phyloP scores from a whole-genome alignment of 1,140 invertebrate species.

The Nilaparvata lugens region DNA sequence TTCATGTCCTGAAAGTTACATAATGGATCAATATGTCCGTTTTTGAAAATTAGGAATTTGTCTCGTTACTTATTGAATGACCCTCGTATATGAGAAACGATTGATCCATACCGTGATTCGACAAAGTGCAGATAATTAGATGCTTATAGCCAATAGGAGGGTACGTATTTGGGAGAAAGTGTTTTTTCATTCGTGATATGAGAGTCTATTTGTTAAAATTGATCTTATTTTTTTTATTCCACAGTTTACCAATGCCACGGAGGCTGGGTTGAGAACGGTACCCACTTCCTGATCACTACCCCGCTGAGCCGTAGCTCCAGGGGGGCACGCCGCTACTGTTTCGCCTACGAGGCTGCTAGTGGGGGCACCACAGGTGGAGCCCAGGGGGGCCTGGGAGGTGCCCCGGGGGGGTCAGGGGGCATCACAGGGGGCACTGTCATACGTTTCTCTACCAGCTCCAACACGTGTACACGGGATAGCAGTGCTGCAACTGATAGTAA shows the following conservation, averaged over 20 bases:
- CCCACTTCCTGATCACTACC: constrained; percentile 39
- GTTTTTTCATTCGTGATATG: no score
- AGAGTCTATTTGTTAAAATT: background rate
- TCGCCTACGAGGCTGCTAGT: constrained; percentile 24
- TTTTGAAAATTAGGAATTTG: no score
- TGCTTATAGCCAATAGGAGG: no score
- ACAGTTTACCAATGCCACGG: constrained; percentile 44
- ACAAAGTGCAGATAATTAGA: no score
- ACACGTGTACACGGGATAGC: constrained; percentile 33
- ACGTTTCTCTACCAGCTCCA: constrained; percentile 32
- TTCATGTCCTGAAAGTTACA: no score
- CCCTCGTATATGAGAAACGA: no score
- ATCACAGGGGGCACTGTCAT: constrained; percentile 19
- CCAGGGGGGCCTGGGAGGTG: constrained; percentile 23
- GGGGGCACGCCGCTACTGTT: constrained; percentile 36
- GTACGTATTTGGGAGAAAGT: no score
- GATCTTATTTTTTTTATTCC: background rate
- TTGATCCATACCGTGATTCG: no score
- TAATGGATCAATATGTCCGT: no score
- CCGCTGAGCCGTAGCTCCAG: constrained; percentile 34
- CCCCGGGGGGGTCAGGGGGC: constrained; percentile 20
- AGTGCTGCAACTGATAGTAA: constrained; percentile 28
- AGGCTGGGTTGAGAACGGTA: constrained; percentile 39
- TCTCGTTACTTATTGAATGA: no score
- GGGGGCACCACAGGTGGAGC: constrained; percentile 19